phyloP scores from a whole-genome alignment of 2,888 invertebrate genomes.

The Cosmia trapezina region DNA sequence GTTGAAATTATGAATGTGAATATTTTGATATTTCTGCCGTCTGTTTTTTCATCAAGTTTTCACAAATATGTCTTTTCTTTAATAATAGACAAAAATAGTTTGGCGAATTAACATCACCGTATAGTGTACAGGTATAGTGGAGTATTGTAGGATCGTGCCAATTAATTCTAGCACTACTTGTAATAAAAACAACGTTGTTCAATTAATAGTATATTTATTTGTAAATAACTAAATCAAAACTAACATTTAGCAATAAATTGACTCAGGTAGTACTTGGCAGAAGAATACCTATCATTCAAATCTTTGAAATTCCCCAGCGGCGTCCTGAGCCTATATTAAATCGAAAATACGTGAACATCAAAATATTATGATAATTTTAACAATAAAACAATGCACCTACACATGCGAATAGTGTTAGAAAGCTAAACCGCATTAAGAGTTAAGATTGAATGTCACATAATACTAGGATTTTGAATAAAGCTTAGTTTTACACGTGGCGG shows the following conservation, averaged over 20 bases:
- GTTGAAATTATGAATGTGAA: too few relatives aligned
- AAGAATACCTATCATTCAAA: slow-evolving; percentile 74
- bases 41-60: background rate
- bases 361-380: slow-evolving; percentile 79
- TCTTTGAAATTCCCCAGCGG: slow-evolving; percentile 75
- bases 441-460: slow-evolving; percentile 63
- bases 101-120: background rate
- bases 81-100: background rate
- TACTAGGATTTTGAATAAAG: slow-evolving; percentile 65
- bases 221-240: slow-evolving; percentile 84
- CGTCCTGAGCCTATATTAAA: slow-evolving; percentile 76
- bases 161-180: background rate
- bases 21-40: too few relatives aligned
- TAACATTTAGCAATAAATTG: slow-evolving; percentile 85
- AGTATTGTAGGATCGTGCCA: background rate
- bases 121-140: background rate
- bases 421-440: slow-evolving; percentile 70
- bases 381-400: slow-evolving; percentile 83
- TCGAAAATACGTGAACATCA: slow-evolving; percentile 85
- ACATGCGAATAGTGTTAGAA: slow-evolving; percentile 82
- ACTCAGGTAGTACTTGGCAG: slow-evolving; percentile 80
- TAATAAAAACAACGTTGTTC: slow-evolving; percentile 53
- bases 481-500: slow-evolving; percentile 66
- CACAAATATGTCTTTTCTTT: background rate
- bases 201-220: slow-evolving; percentile 81